phyloP scores from a whole-genome alignment of 2,888 invertebrate species.

The Drosophila tanythrix region DNA sequence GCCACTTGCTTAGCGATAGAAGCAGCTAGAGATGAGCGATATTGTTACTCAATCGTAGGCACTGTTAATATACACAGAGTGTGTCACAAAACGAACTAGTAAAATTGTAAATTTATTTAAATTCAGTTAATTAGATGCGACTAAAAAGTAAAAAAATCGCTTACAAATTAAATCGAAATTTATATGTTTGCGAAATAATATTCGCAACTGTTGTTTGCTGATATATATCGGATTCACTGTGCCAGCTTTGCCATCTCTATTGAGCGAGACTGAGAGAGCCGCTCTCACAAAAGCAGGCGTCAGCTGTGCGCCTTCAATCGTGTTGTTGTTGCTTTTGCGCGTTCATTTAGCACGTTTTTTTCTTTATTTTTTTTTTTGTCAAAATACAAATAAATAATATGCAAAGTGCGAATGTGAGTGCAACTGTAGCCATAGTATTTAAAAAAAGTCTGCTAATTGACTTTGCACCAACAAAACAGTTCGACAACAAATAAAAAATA shows the following conservation, averaged over 20 bases:
- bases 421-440: conserved; percentile 47
- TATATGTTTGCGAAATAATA: neutral
- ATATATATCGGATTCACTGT: neutral
- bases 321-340: conserved; percentile 33
- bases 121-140: neutral
- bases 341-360: conserved; percentile 63
- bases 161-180: neutral
- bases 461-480: conserved; percentile 54
- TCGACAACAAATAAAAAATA: conserved; percentile 28
- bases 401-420: conserved; percentile 39
- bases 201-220: neutral
- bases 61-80: neutral
- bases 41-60: conserved; percentile 6
- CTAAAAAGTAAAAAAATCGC: neutral
- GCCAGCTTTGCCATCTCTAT: conserved; percentile 27
- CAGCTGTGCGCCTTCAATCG: conserved; percentile 64
- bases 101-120: neutral
- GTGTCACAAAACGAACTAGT: neutral
- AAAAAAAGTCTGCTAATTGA: conserved; percentile 66
- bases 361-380: conserved; percentile 27
- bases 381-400: conserved; percentile 52
- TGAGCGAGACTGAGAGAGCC: conserved; percentile 30
- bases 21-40: conserved; percentile 35
- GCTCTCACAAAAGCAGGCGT: conserved; percentile 43
- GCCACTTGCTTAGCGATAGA: conserved; percentile 41